Evolutionary conservation across 2,797 vertebrate genomes (phyloP).

Genomic region (Notolabrus celidotus): DNA sequence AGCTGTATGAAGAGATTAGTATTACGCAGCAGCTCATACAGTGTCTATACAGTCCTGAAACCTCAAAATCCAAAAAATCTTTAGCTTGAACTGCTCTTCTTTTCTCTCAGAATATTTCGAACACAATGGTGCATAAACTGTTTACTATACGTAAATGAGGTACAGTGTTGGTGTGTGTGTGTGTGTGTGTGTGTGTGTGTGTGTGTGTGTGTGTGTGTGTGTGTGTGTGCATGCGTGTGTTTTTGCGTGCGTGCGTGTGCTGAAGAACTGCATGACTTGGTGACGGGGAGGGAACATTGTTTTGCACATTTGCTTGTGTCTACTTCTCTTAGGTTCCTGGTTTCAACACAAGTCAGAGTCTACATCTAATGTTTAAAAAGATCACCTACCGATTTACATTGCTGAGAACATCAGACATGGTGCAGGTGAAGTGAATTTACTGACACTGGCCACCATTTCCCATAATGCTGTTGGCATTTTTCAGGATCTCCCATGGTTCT

Average conservation of each 20-base stretch:
- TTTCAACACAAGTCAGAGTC: accelerated
- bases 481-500: slow-evolving; percentile 61
- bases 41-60: not conserved
- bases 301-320: not conserved
- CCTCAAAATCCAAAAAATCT: not conserved
- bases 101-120: not conserved
- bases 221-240: too few relatives aligned
- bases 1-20: slow-evolving; percentile 1
- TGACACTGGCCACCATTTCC: slow-evolving; percentile 66
- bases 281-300: too few relatives aligned
- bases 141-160: too few relatives aligned
- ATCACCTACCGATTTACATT: slow-evolving; percentile 17
- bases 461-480: slow-evolving; percentile 17
- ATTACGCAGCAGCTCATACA: not conserved
- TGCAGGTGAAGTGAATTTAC: slow-evolving; percentile 62
- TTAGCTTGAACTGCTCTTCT: not conserved
- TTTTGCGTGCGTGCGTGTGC: too few relatives aligned
- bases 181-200: too few relatives aligned
- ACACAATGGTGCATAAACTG: too few relatives aligned
- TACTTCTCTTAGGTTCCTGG: not conserved
- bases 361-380: not conserved
- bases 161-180: too few relatives aligned
- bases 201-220: too few relatives aligned
- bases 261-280: too few relatives aligned
- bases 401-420: slow-evolving; percentile 26